Evolutionary conservation across 2,113 vertebrate genomes (phyloP).

Genomic region (Bos javanicus): DNA sequence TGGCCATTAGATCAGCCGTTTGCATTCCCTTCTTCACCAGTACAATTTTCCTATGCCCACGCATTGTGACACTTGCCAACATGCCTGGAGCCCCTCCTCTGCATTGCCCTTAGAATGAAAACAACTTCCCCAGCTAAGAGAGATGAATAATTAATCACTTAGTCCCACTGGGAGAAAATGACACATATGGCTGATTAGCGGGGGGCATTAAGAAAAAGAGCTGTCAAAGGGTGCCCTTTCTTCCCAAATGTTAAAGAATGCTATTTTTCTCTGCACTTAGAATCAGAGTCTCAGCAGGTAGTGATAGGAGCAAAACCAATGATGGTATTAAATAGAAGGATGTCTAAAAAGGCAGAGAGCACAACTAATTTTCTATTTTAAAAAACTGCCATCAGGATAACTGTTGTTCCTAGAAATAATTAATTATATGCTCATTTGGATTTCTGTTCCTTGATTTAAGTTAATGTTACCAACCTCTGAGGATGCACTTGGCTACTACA

Average conservation of each 20-base stretch:
- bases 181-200: slow-evolving; percentile 26
- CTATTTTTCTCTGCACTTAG: background rate
- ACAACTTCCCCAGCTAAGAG: background rate
- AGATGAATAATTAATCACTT: slow-evolving; percentile 59
- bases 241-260: slow-evolving; percentile 47
- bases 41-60: background rate
- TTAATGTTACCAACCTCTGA: no score
- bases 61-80: background rate
- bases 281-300: background rate
- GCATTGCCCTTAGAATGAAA: slow-evolving; percentile 19
- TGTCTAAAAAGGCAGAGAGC: background rate
- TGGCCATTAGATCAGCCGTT: background rate
- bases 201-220: slow-evolving; percentile 12
- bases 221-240: slow-evolving; percentile 21
- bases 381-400: background rate
- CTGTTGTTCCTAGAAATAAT: background rate
- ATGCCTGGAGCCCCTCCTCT: background rate
- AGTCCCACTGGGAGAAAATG: slow-evolving; percentile 26
- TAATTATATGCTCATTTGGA: background rate
- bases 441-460: background rate
- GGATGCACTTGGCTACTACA: background rate
- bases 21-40: background rate
- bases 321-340: background rate
- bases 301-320: background rate
- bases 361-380: background rate